Evolutionary conservation across 2,888 invertebrate genomes (phyloP), one percentile per base, ranked within the genome.

Genomic region (Nomada fucata): DNA sequence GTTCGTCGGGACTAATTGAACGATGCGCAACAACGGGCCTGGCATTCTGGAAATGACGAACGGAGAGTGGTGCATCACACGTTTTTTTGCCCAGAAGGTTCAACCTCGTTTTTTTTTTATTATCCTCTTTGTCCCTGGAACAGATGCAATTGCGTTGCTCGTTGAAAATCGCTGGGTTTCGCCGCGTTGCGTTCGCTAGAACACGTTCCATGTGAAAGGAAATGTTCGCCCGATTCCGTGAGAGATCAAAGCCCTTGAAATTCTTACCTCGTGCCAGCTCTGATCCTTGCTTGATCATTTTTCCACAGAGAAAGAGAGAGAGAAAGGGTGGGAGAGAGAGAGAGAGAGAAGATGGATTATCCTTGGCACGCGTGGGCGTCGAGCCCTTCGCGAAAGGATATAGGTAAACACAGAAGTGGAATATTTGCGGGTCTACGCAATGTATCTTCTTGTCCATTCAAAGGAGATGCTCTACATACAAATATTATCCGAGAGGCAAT

Each of bases 201-300:
- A 9, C 18, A 68, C 59, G 23, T 20, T n/a, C 47, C 50, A n/a
- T n/a, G 80, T 69, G 80, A 80, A 80, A 80, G 80, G 78, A 78
- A 72, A 78, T 72, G 79, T 72, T 29, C n/a, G 18, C 29, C 7
- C 36, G 69, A 65, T 65, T 60, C 73, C 57, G 47, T 42, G 53
- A 82, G 75, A 67, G 74, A 57, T n/a, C 76, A 15, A 29, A 82
- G 79, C 79, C 82, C 82, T 82, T 82, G 82, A 82, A 71, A 82
- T 71, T 75, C 71, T 79, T 71, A 36, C 61, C 20, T 18, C 18
- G 23, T 15, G 42, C 44, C 29, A n/a, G 13, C 63, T n/a, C 36
- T 36, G 69, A 69, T 81, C 64, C 36, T 50, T 18, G 68, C 18
- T 44, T 13, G 71, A 74, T 67, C 73, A 53, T 55, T 70, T 60